Evolutionary conservation across 1,140 invertebrate species (phyloP), one percentile per base, ranked within the genome.

Genomic region (Panonychus citri): DNA sequence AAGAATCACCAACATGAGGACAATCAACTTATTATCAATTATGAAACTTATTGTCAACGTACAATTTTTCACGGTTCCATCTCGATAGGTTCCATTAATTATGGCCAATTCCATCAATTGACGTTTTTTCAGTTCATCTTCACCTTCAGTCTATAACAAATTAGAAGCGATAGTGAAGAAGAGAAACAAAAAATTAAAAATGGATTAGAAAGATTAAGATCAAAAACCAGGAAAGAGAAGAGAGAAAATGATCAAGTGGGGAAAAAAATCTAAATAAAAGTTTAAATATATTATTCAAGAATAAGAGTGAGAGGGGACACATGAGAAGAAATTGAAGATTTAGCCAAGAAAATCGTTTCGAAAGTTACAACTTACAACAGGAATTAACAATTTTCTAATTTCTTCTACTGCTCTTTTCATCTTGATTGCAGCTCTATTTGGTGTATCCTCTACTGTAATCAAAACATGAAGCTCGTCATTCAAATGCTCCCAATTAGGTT

Each of bases 91-190:
- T 66, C 95, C 95, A 69, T 98, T 99, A 65, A 99, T 96, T 62
- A 98, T 98, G 63, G 95, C 94, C 69, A 99, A 75, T 74, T 98
- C 94, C 93, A 98, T 98, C 53, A 99, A 76, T 73, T 99, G 95
- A 68, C 91, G 81, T 72, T 96, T 97, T 77, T 99, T 98, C 64
- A 99, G 74, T 70, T 98, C 93, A 75, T 99, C 95, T 76, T 98
- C 93, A 53, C 94, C 95, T 72, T 99, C 93, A 58, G 90, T 89
- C 90, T 97, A 80, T 70, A 65, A n/a, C 8, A 46, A n/a, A n/a
- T n/a, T 15, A 3, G 4, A 4, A 46, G n/a, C 13, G 43, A 46
- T 1, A 46, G n/a, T 10, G n/a, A 46, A 19, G n/a, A 4, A 53
- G n/a, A 53, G 30, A 53, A 25, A 57, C 48, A 57, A 60, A 43